Percentiles rank a stretch among this genome's conserved stretches.
These are phyloP conservation scores for Leptinotarsa juncta DNA, from an alignment of 2,888 invertebrate genomes.

Conservation along the genomic window DNA sequence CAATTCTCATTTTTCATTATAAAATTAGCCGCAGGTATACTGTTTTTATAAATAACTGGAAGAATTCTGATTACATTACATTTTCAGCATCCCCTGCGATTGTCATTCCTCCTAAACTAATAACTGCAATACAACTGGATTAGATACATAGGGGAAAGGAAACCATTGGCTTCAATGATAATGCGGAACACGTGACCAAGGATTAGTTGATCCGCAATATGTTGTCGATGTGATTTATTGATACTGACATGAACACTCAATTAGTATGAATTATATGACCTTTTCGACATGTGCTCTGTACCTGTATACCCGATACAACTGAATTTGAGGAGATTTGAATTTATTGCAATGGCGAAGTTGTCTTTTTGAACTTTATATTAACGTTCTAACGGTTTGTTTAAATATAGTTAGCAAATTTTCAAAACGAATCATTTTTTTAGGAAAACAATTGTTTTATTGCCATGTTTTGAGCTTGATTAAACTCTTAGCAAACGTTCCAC, in stretches of 20 bases:
- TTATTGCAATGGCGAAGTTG: not conserved
- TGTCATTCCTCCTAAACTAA: conserved; percentile 49
- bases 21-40: no score
- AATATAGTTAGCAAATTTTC: not conserved
- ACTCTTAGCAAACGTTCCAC: no score
- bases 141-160: conserved; percentile 50
- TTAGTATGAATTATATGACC: conserved; percentile 52
- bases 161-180: conserved; percentile 56
- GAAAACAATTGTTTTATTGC: no score
- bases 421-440: not conserved
- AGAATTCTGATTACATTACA: conserved; percentile 17
- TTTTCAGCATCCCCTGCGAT: conserved; percentile 21
- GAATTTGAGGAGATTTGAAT: not conserved
- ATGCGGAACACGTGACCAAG: conserved; percentile 61
- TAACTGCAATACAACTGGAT: conserved; percentile 57
- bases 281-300: not conserved
- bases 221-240: conserved; percentile 61
- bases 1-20: no score
- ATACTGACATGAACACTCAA: conserved; percentile 62
- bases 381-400: not conserved
- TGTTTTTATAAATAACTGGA: conserved; percentile 14
- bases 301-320: not conserved
- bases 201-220: conserved; percentile 61
- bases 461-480: no score
- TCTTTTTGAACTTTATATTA: not conserved